Evolutionary conservation across 37 sponge, comb jelly and placozoan species (phyloP).

Genomic region (Hexactinellida sp.): DNA sequence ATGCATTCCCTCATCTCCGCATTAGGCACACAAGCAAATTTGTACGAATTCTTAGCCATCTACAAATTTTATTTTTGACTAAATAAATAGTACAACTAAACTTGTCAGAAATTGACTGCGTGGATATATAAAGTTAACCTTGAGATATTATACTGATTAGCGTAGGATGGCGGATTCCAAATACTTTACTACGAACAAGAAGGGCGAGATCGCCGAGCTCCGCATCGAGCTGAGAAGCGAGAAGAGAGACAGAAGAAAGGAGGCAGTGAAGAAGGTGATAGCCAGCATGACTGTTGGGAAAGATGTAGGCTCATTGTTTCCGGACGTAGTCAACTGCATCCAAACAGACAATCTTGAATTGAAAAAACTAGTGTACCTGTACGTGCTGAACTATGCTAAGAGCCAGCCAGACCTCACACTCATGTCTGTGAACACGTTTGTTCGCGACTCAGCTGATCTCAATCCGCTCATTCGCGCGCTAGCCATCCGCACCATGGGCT

Average conservation of each 20-base stretch:
- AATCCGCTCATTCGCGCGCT: constrained; percentile 89
- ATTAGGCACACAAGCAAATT: too few relatives aligned
- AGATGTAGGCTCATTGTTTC: constrained; percentile 91
- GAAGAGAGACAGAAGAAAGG: constrained; percentile 85
- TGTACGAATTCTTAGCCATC: too few relatives aligned
- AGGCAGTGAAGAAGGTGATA: constrained; percentile 98
- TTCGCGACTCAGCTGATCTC: constrained; percentile 75
- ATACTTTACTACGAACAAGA: constrained; percentile 97
- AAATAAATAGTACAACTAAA: too few relatives aligned
- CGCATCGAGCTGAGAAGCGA: constrained; percentile 87
- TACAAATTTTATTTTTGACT: too few relatives aligned
- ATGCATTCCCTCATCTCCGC: too few relatives aligned
- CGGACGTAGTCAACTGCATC: constrained; percentile 97
- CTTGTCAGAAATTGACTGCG: too few relatives aligned
- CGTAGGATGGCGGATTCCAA: constrained; percentile 85
- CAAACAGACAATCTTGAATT: constrained; percentile 97
- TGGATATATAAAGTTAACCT: too few relatives aligned
- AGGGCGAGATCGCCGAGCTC: constrained; percentile 94
- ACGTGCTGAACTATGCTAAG: constrained; percentile 99
- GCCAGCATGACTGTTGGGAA: constrained; percentile 99
- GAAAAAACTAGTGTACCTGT: constrained; percentile 96
- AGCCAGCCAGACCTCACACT: constrained; percentile 91
- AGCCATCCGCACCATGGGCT: constrained; percentile 92
- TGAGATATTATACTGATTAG: too few relatives aligned
- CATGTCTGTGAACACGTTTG: constrained; percentile 97